Conservation (phyloP, 2,888 invertebrate genomes). For the Dorcus hopei region DNA sequence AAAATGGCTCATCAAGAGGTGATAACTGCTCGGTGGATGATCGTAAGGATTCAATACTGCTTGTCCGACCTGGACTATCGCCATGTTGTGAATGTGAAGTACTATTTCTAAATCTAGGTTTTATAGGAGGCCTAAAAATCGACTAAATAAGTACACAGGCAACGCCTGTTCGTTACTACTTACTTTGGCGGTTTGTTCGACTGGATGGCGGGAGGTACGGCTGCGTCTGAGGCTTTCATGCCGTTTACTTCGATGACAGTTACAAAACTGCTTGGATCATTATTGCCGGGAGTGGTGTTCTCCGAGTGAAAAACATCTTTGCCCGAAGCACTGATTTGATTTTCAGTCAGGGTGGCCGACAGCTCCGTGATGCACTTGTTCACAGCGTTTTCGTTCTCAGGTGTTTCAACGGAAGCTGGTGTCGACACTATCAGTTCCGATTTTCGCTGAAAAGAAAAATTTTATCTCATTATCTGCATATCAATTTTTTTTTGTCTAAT, state of each 20-base stretch:
- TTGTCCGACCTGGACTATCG: conserved; percentile 39
- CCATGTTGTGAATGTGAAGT: conserved; percentile 24
- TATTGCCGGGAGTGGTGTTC: conserved; percentile 20
- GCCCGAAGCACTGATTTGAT: conserved; percentile 9
- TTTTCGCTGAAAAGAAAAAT: conserved; percentile 11
- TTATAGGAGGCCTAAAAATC: conserved; percentile 41
- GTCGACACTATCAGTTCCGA: conserved; percentile 22
- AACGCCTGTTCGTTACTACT: conserved; percentile 14
- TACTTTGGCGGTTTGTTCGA: conserved; percentile 44
- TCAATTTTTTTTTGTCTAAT: too few species aligned
- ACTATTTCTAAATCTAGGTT: conserved; percentile 33
- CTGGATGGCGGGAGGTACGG: conserved; percentile 27
- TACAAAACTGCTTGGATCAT: conserved; percentile 67
- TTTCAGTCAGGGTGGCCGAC: conserved; percentile 44
- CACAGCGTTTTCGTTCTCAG: conserved; percentile 45
- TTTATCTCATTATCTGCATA: too few species aligned
- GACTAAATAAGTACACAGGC: background rate
- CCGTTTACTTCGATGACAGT: conserved; percentile 89
- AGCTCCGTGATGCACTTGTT: conserved; percentile 72
- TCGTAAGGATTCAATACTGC: conserved; percentile 44
- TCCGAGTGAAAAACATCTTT: conserved; percentile 8
- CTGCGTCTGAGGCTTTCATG: conserved; percentile 52
- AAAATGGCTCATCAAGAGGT: conserved; percentile 63
- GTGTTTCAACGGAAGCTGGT: conserved; percentile 30
- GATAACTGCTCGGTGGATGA: conserved; percentile 59